Conservation (phyloP, 2,797 vertebrate genomes). For the Emys orbicularis region DNA sequence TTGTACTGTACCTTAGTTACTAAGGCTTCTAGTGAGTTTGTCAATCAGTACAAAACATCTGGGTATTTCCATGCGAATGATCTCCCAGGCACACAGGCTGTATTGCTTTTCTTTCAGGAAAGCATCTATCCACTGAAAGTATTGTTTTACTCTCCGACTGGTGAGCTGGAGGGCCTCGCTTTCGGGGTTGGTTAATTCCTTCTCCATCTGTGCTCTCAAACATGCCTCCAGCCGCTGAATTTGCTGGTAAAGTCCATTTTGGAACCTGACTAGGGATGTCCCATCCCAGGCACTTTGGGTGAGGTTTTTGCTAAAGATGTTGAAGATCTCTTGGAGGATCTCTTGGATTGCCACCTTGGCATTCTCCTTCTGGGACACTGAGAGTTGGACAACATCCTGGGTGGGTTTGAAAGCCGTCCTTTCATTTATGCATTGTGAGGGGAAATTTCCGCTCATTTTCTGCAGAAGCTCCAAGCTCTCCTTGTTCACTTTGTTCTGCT, state of each 20-base stretch:
- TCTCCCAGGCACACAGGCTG: slow-evolving; percentile 63
- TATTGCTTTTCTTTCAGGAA: slow-evolving; percentile 18
- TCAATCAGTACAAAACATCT: slow-evolving; percentile 10
- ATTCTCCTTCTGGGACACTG: not conserved
- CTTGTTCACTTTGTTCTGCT: not conserved
- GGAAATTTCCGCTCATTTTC: not conserved
- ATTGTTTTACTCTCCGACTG: not conserved
- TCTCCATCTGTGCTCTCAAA: not conserved
- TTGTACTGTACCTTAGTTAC: not conserved
- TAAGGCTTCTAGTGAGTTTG: not conserved
- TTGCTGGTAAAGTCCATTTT: not conserved
- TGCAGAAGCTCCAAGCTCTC: not conserved
- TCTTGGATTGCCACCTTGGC: not conserved
- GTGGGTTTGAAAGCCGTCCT: not conserved
- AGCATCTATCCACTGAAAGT: not conserved
- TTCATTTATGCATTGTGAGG: not conserved
- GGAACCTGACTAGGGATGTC: not conserved
- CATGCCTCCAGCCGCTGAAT: not conserved
- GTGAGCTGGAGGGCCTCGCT: not conserved
- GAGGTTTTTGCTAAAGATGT: not conserved
- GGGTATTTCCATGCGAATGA: not conserved
- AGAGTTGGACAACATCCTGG: not conserved
- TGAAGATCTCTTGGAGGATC: not conserved
- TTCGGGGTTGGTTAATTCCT: not conserved
- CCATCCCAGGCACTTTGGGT: not conserved